A percentile compares a stretch with the other conserved stretches of the same genome.
These are phyloP conservation scores for Dendrocincla tyrannina DNA, from an alignment of 2,797 vertebrate species.

Conservation along the genomic window DNA sequence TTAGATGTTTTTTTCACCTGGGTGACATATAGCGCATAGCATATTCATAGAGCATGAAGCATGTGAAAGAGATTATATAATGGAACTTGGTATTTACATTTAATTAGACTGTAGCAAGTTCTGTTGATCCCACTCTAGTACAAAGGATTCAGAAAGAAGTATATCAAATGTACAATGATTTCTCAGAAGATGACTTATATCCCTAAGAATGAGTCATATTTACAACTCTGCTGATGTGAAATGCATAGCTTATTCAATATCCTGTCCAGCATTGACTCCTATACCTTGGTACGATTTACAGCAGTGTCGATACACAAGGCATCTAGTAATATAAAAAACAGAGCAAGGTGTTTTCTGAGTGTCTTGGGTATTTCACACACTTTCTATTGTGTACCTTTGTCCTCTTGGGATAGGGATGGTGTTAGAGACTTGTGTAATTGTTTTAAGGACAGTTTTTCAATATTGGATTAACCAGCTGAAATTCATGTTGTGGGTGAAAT, in stretches of 20 bases:
- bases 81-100: neutral
- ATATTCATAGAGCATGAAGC: neutral
- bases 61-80: neutral
- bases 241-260: neutral
- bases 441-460: neutral
- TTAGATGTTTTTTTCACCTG: neutral
- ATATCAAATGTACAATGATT: neutral
- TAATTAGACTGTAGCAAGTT: neutral
- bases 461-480: neutral
- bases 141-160: neutral
- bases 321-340: neutral
- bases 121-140: neutral
- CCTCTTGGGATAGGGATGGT: neutral
- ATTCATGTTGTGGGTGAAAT: neutral
- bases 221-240: neutral
- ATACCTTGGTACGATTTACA: neutral
- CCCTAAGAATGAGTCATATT: neutral
- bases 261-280: neutral
- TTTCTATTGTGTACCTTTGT: neutral
- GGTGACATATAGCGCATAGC: neutral
- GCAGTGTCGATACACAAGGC: neutral
- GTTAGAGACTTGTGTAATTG: neutral
- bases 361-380: neutral
- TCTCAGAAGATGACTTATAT: neutral
- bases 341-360: conserved; percentile 1